phyloP scores from a whole-genome alignment of 37 sponge, comb jelly and placozoan genomes.

The Aphrocallistes beatrix region DNA sequence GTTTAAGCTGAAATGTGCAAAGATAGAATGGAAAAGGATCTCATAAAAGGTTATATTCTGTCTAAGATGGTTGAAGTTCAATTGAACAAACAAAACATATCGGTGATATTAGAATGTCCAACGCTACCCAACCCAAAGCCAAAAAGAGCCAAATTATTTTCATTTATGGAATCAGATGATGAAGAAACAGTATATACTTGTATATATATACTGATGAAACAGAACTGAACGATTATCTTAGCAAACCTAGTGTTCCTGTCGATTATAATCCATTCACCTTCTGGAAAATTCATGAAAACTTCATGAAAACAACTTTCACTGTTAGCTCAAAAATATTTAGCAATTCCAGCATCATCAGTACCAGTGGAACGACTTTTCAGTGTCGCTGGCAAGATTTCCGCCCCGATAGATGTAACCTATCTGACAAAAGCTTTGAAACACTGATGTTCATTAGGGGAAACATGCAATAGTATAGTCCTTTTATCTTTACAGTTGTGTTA shows the following conservation, averaged over 20 bases:
- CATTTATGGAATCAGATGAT: slow-evolving; percentile 17
- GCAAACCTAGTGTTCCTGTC: slow-evolving; percentile 3
- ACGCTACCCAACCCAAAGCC: background rate
- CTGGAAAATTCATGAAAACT: background rate
- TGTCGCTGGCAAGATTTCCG: slow-evolving; percentile 19
- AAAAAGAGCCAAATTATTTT: background rate
- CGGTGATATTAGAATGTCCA: background rate
- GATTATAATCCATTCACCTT: background rate
- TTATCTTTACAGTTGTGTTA: slow-evolving; percentile 3
- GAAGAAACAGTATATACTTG: slow-evolving; percentile 4
- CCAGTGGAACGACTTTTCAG: slow-evolving; percentile 4
- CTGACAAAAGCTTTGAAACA: slow-evolving; percentile 12
- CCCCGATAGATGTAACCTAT: slow-evolving; percentile 17
- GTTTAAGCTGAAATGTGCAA: slow-evolving; percentile 31
- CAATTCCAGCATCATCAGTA: background rate
- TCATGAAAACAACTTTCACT: background rate
- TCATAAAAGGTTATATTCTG: background rate
- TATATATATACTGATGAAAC: slow-evolving; percentile 18
- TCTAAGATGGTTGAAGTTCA: slow-evolving; percentile 3
- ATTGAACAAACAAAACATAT: background rate
- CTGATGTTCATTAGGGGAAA: slow-evolving; percentile 13
- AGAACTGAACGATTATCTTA: slow-evolving; percentile 17
- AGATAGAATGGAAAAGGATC: slow-evolving; percentile 17
- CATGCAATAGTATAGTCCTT: background rate
- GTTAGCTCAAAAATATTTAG: background rate